Base-by-base conservation (phyloP, 2,888 invertebrate genomes). In the Lamellibrachia satsuma region DNA sequence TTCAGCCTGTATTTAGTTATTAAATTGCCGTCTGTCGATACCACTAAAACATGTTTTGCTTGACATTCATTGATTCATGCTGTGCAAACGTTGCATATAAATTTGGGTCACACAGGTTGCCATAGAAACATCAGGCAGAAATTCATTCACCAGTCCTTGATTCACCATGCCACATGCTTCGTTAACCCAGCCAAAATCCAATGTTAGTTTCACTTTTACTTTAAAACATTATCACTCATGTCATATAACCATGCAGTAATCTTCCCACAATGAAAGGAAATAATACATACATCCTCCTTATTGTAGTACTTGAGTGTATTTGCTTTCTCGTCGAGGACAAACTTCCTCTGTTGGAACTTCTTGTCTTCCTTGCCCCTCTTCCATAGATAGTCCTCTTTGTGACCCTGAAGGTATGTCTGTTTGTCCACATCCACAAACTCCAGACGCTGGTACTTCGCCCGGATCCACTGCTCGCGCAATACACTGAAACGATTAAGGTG, bases 311-410 rank as follows among this genome's bases (percentile, higher is more conserved):
- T 98, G 92, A 99, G 97, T 0, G 98, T 98, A 96, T 98, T 98
- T 94, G 98, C 98, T 91, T 97, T 97, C 96, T 98, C 98, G 92
- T 97, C 98, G 90, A 99, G 97, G 90, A 98, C 97, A 96, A 99
- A 99, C 96, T 98, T 98, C 94, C 98, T 97, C 55, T 98, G 97
- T 95, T 98, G 98, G 96, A 98, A 98, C 93, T 98, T 97, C 94
- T 98, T 98, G 96, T 98, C 98, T 96, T 98, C 98, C 96, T 98
- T 98, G 3, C 98, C 98, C 93, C 98, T 97, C 97, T 99, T 99
- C 98, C 98, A 98, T 94, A 98, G 97, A 96, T 98, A 98, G 0
- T 98, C 98, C 96, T 98, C 98, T 98, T 98, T 98, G 52, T 94
- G 94, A 8, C 94, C 93, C 27, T 94, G 98, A 92, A 98, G 97